phyloP scores from a whole-genome alignment of 2,888 invertebrate species.

The Ophion ventricosus region DNA sequence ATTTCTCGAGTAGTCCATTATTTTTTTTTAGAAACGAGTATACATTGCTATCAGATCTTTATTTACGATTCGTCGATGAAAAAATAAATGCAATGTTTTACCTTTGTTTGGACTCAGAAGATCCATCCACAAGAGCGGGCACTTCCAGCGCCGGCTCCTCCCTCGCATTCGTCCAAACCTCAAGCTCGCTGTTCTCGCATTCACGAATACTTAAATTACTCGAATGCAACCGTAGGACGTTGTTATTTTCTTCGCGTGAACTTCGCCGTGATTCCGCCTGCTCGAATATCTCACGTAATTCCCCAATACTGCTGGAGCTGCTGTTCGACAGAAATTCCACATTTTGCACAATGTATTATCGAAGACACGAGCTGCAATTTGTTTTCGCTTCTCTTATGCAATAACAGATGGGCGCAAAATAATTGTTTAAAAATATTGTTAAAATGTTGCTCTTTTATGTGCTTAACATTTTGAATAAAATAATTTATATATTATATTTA shows the following conservation, averaged over 20 bases:
- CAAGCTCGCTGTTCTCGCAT: conserved; percentile 69
- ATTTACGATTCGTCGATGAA: not conserved
- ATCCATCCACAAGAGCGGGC: conserved; percentile 53
- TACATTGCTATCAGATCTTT: not conserved
- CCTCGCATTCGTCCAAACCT: conserved; percentile 68
- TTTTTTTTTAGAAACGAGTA: too few species aligned
- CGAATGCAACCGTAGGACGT: conserved; percentile 69
- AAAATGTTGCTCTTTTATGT: too few species aligned
- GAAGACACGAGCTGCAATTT: not conserved
- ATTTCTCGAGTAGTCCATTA: too few species aligned
- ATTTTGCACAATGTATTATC: not conserved
- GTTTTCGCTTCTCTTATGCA: not conserved
- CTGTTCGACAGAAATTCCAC: conserved; percentile 62
- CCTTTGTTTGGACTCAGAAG: conserved; percentile 57
- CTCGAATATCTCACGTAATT: conserved; percentile 78
- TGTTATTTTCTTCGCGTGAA: conserved; percentile 79
- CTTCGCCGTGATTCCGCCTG: conserved; percentile 76
- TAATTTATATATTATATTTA: too few species aligned
- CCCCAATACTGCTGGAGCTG: conserved; percentile 76
- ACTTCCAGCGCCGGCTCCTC: conserved; percentile 71
- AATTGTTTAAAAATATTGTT: too few species aligned
- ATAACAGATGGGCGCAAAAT: not conserved
- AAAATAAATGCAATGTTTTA: not conserved
- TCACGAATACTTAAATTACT: conserved; percentile 64
- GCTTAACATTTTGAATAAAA: too few species aligned